Conservation (phyloP, 2,113 vertebrate genomes). For the Struthio camelus region DNA sequence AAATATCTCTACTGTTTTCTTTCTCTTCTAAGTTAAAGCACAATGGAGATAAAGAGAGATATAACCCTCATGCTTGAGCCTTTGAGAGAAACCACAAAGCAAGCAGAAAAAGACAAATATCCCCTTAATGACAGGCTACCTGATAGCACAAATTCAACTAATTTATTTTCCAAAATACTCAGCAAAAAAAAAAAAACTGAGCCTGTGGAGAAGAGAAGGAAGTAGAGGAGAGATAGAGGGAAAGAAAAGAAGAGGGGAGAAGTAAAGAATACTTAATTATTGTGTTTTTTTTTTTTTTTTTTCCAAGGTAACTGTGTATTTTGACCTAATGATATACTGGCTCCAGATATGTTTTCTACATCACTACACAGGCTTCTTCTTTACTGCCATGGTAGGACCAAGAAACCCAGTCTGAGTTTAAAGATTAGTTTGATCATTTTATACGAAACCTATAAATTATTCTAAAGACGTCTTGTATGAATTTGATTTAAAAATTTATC, state of each 20-base stretch:
- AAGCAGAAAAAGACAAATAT: slow-evolving; percentile 64
- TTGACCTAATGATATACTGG: background rate
- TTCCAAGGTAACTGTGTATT: background rate
- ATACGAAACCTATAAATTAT: background rate
- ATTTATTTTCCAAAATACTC: slow-evolving; percentile 56
- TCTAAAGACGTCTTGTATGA: background rate
- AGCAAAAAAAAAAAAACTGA: background rate
- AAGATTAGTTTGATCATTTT: background rate
- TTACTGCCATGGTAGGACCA: background rate
- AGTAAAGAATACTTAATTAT: background rate
- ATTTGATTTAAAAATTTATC: background rate
- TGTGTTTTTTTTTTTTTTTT: background rate
- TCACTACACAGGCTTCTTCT: background rate
- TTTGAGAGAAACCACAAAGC: slow-evolving; percentile 61
- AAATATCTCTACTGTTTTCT: slow-evolving; percentile 57
- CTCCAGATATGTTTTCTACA: background rate
- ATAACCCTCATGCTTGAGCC: slow-evolving; percentile 23
- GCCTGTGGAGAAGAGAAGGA: background rate
- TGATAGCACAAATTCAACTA: slow-evolving; percentile 65
- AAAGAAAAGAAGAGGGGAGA: background rate
- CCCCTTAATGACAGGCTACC: slow-evolving; percentile 48
- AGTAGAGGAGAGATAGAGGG: too few relatives aligned
- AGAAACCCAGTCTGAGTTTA: background rate
- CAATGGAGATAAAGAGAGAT: slow-evolving; percentile 58
- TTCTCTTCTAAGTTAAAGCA: slow-evolving; percentile 45